phyloP scores from a whole-genome alignment of 1,140 invertebrate species.

The Lepidurus apus region DNA sequence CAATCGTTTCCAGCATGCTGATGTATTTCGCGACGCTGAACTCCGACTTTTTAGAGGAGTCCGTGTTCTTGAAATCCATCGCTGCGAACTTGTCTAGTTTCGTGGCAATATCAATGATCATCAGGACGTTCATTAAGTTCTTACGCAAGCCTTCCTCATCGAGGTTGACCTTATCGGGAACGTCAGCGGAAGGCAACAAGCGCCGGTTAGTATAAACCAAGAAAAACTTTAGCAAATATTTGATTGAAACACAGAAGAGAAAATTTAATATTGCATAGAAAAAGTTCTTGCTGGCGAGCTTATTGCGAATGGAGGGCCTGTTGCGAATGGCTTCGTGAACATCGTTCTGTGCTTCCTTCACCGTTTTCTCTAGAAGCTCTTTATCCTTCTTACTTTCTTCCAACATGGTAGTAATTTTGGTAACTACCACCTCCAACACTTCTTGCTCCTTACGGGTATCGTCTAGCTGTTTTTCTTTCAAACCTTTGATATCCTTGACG shows the following conservation, averaged over 20 bases:
- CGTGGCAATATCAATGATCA: not conserved
- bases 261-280: not conserved
- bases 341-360: not conserved
- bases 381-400: not conserved
- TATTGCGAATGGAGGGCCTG: constrained; percentile 2
- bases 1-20: not conserved
- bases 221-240: not conserved
- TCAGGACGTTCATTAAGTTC: not conserved
- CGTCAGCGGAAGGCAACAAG: not conserved
- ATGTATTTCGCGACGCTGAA: not conserved
- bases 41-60: not conserved
- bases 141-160: not conserved
- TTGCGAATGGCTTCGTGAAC: not conserved
- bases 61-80: not conserved
- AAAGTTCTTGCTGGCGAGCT: constrained; percentile 25
- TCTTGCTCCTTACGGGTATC: constrained; percentile 7
- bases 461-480: constrained; percentile 19
- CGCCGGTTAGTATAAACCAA: too few relatives aligned
- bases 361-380: not conserved
- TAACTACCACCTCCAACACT: not conserved
- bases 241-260: not conserved
- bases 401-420: not conserved
- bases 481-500: constrained; percentile 20
- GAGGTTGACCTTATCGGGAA: not conserved
- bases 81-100: not conserved